Conservation (phyloP, 2,797 vertebrate genomes). For the Anas georgica region DNA sequence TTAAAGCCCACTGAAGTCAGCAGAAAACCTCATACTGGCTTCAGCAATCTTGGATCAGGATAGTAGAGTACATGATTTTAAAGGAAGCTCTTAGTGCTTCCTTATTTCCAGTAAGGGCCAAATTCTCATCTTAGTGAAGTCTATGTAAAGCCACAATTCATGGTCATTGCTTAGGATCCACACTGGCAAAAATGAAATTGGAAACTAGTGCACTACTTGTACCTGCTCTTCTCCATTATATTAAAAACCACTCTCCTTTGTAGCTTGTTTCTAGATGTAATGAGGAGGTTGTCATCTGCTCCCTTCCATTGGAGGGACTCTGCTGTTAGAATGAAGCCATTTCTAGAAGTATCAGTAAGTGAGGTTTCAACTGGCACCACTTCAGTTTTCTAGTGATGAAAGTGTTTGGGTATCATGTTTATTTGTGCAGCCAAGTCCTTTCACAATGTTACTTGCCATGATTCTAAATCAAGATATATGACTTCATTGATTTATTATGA, state of each 20-base stretch:
- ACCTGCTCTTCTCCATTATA: not conserved
- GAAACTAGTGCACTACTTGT: not conserved
- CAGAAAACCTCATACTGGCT: not conserved
- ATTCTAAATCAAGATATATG: slow-evolving; percentile 37
- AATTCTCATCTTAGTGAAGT: not conserved
- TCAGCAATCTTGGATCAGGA: not conserved
- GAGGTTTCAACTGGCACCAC: not conserved
- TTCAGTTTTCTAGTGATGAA: not conserved
- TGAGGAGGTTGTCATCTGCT: not conserved
- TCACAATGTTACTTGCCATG: not conserved
- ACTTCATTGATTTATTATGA: not conserved
- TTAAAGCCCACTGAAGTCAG: not conserved
- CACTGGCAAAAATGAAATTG: not conserved
- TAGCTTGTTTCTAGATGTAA: not conserved
- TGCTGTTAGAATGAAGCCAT: not conserved
- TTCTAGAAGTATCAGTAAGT: not conserved
- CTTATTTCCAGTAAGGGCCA: not conserved
- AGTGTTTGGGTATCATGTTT: not conserved
- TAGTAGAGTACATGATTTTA: not conserved
- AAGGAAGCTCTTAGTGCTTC: not conserved
- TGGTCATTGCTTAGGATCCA: not conserved
- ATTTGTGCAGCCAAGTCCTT: not conserved
- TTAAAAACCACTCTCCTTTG: not conserved
- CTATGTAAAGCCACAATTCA: not conserved
- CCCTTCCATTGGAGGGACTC: not conserved